Conservation (phyloP, 2,113 vertebrate species). For the Hyaena hyaena region DNA sequence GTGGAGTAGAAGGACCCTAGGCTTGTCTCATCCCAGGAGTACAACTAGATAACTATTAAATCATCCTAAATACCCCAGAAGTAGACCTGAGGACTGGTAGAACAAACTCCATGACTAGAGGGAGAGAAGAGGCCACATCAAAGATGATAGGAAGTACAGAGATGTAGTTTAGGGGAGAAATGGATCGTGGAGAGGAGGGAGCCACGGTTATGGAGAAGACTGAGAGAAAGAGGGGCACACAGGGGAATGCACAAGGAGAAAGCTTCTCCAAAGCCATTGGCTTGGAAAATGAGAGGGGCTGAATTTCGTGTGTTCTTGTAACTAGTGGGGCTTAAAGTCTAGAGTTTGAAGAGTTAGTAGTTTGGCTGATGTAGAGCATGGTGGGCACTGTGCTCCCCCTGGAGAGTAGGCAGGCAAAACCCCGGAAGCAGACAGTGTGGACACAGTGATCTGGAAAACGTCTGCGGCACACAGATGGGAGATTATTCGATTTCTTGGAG, state of each 20-base stretch:
- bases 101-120: not conserved
- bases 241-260: not conserved
- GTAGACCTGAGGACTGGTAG: not conserved
- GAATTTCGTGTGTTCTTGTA: not conserved
- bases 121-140: not conserved
- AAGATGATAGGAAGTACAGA: not conserved
- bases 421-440: not conserved
- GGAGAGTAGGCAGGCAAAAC: not conserved
- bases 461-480: not conserved
- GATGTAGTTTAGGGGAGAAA: not conserved
- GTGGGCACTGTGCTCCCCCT: not conserved
- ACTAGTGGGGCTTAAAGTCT: not conserved
- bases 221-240: not conserved
- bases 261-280: not conserved
- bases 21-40: not conserved
- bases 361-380: not conserved
- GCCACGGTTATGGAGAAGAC: not conserved
- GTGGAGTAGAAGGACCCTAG: not conserved
- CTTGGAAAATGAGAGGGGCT: not conserved
- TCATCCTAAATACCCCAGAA: not conserved
- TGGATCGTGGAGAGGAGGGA: not conserved
- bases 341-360: not conserved
- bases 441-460: not conserved
- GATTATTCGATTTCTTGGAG: not conserved
- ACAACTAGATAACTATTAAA: not conserved